Conservation (phyloP, 2,888 invertebrate species). For the Euzophera pinguis region DNA sequence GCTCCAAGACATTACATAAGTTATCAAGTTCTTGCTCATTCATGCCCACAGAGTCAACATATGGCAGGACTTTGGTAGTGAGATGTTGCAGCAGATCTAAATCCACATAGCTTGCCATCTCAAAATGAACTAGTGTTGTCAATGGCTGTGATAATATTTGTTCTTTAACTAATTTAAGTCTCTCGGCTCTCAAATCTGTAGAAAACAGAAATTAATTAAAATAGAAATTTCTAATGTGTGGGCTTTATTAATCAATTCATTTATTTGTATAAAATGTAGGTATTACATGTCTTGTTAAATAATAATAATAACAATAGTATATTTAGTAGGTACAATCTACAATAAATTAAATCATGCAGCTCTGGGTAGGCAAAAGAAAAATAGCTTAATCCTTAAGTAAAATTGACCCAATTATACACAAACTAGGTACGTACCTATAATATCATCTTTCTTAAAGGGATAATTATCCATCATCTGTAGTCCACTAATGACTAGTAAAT, state of each 20-base stretch:
- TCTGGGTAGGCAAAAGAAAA: too few relatives aligned
- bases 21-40: constrained; percentile 93
- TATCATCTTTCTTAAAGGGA: constrained; percentile 81
- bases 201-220: constrained; percentile 22
- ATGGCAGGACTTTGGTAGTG: constrained; percentile 83
- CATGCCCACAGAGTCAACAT: constrained; percentile 91
- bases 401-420: too few relatives aligned
- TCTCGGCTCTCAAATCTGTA: constrained; percentile 82
- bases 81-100: constrained; percentile 83
- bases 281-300: too few relatives aligned
- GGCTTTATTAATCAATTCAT: too few relatives aligned
- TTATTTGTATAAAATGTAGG: too few relatives aligned
- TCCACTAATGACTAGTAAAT: constrained; percentile 89
- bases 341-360: too few relatives aligned
- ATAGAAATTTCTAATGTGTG: neutral
- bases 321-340: too few relatives aligned
- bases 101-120: constrained; percentile 92
- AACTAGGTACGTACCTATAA: constrained; percentile 41
- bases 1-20: constrained; percentile 83
- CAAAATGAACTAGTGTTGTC: constrained; percentile 87
- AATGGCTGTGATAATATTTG: constrained; percentile 82
- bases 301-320: too few relatives aligned
- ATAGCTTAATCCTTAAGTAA: neutral
- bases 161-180: constrained; percentile 82
- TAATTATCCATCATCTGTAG: constrained; percentile 94